phyloP scores from a whole-genome alignment of 2,797 vertebrate genomes.

The Miichthys miiuy region DNA sequence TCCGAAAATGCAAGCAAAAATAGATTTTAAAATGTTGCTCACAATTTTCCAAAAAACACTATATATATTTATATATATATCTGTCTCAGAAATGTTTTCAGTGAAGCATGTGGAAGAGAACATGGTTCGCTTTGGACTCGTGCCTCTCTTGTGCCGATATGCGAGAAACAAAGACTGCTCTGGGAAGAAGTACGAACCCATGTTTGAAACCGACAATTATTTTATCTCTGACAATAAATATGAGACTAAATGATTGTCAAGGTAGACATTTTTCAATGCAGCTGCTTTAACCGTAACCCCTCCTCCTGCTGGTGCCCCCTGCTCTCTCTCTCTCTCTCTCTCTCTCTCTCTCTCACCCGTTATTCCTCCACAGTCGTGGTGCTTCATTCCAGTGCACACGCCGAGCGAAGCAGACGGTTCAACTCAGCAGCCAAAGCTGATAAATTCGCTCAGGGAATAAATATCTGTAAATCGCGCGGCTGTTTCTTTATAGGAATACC shows the following conservation, averaged over 20 bases:
- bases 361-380: slow-evolving; percentile 63
- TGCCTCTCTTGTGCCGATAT: not conserved
- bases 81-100: not conserved
- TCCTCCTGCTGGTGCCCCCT: slow-evolving; percentile 66
- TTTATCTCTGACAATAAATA: slow-evolving; percentile 42
- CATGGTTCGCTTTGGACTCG: not conserved
- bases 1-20: too few species aligned
- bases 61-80: too few species aligned
- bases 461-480: slow-evolving; percentile 53
- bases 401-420: slow-evolving; percentile 77
- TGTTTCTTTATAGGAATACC: slow-evolving; percentile 69
- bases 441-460: slow-evolving; percentile 83
- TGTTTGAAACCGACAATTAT: not conserved
- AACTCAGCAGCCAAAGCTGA: slow-evolving; percentile 64
- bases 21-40: not conserved
- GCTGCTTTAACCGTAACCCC: slow-evolving; percentile 77
- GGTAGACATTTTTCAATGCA: slow-evolving; percentile 71
- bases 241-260: slow-evolving; percentile 60
- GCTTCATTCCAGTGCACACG: slow-evolving; percentile 83
- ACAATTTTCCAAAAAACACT: not conserved
- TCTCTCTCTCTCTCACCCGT: slow-evolving; percentile 59
- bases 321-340: slow-evolving; percentile 54
- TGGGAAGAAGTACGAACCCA: not conserved
- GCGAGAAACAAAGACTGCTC: not conserved
- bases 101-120: not conserved